These are phyloP conservation scores for Ifrita kowaldi DNA, from an alignment of 2,113 vertebrate species.

Conservation along the genomic window DNA sequence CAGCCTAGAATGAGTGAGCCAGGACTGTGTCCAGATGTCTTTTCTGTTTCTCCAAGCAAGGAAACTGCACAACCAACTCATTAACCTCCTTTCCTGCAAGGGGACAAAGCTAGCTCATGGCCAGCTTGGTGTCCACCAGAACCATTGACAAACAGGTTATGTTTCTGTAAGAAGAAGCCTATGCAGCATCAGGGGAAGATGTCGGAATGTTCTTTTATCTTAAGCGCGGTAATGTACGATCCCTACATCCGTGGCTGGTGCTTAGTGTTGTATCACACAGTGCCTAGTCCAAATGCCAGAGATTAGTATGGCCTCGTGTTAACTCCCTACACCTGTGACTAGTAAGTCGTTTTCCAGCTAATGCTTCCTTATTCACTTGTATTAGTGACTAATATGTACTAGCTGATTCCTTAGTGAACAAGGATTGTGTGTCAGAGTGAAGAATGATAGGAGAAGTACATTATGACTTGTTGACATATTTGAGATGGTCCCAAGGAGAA, in stretches of 20 bases:
- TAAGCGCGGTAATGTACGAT: not conserved
- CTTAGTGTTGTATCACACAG: not conserved
- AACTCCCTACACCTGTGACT: not conserved
- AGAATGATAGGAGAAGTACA: not conserved
- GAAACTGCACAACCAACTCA: not conserved
- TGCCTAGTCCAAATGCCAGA: not conserved
- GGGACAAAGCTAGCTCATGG: not conserved
- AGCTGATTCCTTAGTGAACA: not conserved
- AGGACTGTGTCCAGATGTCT: not conserved
- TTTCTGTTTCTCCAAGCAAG: not conserved
- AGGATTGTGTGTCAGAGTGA: not conserved
- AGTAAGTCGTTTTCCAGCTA: not conserved
- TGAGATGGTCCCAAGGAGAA: not conserved
- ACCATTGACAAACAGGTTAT: accelerated
- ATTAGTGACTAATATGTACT: not conserved
- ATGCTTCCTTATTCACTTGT: not conserved
- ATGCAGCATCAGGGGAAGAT: not conserved
- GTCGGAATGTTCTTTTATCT: not conserved
- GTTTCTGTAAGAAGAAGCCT: not conserved
- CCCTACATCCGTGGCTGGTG: not conserved
- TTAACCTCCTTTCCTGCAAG: not conserved
- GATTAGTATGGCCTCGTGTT: not conserved
- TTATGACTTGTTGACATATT: not conserved
- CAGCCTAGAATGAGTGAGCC: not conserved
- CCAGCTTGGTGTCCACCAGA: not conserved